Evolutionary conservation across 1,140 invertebrate genomes (phyloP), one percentile per base, ranked within the genome.

Genomic region (Samia ricini): DNA sequence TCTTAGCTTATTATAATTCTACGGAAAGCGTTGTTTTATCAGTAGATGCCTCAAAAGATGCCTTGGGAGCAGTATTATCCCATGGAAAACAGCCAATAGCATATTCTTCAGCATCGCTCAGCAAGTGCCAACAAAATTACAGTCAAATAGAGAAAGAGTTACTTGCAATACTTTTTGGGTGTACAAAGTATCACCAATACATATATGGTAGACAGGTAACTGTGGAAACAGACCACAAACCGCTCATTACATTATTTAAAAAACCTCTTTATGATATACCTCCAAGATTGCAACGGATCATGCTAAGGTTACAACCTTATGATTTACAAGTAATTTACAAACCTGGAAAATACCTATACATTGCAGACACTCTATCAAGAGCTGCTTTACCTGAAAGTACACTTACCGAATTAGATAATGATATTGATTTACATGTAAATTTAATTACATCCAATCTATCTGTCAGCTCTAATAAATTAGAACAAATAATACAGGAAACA

Each of bases 171-270:
- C 19, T 57, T 10, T 66, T 60, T 61, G 59, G 23, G 10, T 66
- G 60, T 56, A 29, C 24, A 49, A 67, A 61, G 12, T 65, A 65
- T 48, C 62, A 71, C 42, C 66, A 64, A 15, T 71, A 65, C 50
- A 57, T 68, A 18, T 71, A 63, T 63, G 69, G 65, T 4, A 49
- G 21, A 5, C 12, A 61, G 19, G 52, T 68, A 4, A 48, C 12
- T 15, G 60, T 67, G 2, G 60, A 63, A n/a, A 63, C 60, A 42
- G 66, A 64, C 42, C 61, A 68, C 49, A 68, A 64, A 64, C 66
- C 66, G 12, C 50, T 59, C 15, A 21, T 51, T 3, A n/a, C 15
- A 42, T 42, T 63, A 24, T 68, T 68, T 49, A 63, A 60, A 56
- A 68, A 68, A 61, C 57, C 61, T 19, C 18, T 68, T 2, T 52